Evolutionary conservation across 2,113 vertebrate species (phyloP).

Genomic region (Tautogolabrus adspersus): DNA sequence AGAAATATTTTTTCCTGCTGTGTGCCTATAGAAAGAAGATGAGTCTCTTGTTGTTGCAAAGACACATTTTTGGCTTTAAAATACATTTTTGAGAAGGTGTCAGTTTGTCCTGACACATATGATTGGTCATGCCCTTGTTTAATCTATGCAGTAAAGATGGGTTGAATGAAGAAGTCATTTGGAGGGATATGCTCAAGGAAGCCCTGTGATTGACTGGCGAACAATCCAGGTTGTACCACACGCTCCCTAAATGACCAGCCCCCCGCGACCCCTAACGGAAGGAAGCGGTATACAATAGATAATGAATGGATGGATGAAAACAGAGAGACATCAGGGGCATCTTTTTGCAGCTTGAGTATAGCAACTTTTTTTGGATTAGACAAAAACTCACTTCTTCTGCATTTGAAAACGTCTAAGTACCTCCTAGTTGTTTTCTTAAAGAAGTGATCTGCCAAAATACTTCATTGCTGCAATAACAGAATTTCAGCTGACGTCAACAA

Average conservation of each 20-base stretch:
- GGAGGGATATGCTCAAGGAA: no score
- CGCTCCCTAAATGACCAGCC: no score
- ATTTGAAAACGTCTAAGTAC: conserved; percentile 46
- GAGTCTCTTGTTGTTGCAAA: neutral
- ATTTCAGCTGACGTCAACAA: conserved; percentile 76
- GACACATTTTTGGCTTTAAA: conserved; percentile 25
- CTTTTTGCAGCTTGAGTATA: conserved; percentile 47
- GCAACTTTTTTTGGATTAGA: conserved; percentile 67
- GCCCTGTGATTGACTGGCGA: no score
- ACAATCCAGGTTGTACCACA: no score
- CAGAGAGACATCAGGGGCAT: conserved; percentile 2
- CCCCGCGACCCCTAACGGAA: no score
- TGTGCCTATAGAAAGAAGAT: conserved; percentile 26
- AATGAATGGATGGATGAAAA: no score
- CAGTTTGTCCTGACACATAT: conserved; percentile 10
- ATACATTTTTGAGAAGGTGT: conserved; percentile 28
- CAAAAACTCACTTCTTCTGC: conserved; percentile 62
- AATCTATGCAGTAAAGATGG: no score
- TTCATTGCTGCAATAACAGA: conserved; percentile 74
- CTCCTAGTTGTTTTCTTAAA: conserved; percentile 75
- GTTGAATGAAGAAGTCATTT: no score
- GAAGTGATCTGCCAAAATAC: conserved; percentile 67
- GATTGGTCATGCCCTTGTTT: no score
- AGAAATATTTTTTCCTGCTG: conserved; percentile 40
- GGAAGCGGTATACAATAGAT: no score